phyloP scores from a whole-genome alignment of 2,113 vertebrate species.

The Leucoraja erinaceus region DNA sequence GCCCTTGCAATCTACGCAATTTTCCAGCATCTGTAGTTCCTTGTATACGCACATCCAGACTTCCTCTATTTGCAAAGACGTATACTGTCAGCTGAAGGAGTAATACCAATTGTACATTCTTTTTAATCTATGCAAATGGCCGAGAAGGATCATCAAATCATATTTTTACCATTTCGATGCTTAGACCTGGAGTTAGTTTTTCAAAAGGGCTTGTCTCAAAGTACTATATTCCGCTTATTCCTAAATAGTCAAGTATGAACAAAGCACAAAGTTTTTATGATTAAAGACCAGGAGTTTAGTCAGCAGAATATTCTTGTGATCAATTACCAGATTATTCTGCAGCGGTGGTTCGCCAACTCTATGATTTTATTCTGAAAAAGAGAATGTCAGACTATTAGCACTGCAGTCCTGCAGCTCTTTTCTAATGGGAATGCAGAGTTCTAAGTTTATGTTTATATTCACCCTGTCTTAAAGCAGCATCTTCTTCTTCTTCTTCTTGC shows the following conservation, averaged over 20 bases:
- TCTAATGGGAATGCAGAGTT: background rate
- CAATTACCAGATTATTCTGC: background rate
- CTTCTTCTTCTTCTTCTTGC: too few species aligned
- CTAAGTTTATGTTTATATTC: background rate
- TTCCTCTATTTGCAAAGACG: background rate
- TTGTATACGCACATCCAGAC: background rate
- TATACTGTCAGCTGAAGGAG: background rate
- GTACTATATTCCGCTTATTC: background rate
- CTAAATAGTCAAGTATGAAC: background rate
- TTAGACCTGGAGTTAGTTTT: background rate
- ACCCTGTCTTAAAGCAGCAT: background rate
- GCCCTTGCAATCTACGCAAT: too few species aligned
- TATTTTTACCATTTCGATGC: background rate
- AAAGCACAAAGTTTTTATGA: background rate
- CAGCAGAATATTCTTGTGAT: background rate
- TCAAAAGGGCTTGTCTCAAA: background rate
- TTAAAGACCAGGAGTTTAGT: background rate
- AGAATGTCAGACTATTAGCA: background rate
- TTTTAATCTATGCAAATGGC: background rate
- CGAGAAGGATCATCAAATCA: background rate
- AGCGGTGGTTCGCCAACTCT: background rate
- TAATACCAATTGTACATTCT: background rate
- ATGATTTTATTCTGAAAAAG: background rate
- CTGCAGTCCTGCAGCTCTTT: background rate
- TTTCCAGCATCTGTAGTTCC: too few species aligned